Evolutionary conservation across 2,797 vertebrate species (phyloP).

Genomic region (Tokudaia muenninki): DNA sequence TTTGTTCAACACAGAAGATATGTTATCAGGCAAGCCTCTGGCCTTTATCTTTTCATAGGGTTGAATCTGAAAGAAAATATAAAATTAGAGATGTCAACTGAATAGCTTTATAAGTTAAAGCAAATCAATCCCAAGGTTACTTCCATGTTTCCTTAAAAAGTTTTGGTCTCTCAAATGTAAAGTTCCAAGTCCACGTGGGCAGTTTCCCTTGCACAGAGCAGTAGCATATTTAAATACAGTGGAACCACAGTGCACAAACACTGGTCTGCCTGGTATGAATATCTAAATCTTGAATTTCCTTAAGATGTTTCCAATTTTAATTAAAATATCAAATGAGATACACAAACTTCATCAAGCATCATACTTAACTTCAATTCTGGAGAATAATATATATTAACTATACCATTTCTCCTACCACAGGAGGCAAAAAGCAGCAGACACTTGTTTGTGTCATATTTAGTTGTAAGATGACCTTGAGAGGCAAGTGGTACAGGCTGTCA

Average conservation of each 20-base stretch:
- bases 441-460: slow-evolving; percentile 6
- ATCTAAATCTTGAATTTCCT: slow-evolving; percentile 38
- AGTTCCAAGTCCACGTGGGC: slow-evolving; percentile 28
- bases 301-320: slow-evolving; percentile 37
- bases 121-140: slow-evolving; percentile 31
- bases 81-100: slow-evolving; percentile 28
- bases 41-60: slow-evolving; percentile 96
- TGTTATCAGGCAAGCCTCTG: slow-evolving; percentile 92
- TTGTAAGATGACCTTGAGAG: background rate
- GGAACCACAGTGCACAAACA: slow-evolving; percentile 14
- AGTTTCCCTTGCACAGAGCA: background rate
- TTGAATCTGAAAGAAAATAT: slow-evolving; percentile 91
- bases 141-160: slow-evolving; percentile 34
- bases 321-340: slow-evolving; percentile 44
- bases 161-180: slow-evolving; percentile 46
- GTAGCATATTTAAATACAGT: background rate
- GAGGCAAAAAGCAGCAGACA: slow-evolving; percentile 43
- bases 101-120: slow-evolving; percentile 50
- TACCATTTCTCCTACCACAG: slow-evolving; percentile 23
- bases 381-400: background rate
- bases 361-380: slow-evolving; percentile 9
- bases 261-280: background rate
- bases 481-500: background rate
- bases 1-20: slow-evolving; percentile 95
- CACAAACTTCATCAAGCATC: background rate